These are phyloP conservation scores for Phyllostomus discolor DNA, from an alignment of 2,113 vertebrate genomes.

Conservation along the genomic window DNA sequence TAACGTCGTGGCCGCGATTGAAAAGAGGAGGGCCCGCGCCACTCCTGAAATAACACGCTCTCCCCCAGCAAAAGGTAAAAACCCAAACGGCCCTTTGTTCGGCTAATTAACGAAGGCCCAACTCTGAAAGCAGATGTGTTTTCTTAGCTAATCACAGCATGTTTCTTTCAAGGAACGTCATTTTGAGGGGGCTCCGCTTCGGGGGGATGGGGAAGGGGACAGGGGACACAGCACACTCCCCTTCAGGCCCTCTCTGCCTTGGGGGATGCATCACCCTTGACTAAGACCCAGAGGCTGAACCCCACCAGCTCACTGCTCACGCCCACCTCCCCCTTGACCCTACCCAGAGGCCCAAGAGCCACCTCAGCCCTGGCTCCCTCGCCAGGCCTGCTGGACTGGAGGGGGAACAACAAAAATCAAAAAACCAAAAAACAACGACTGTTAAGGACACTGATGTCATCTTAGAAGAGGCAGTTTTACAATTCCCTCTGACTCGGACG, in stretches of 20 bases:
- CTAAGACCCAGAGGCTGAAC: background rate
- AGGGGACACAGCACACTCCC: background rate
- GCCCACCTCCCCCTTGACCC: background rate
- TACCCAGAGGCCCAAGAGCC: background rate
- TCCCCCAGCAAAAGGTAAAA: conserved; percentile 81
- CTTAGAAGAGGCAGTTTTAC: conserved; percentile 82
- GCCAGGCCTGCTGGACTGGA: background rate
- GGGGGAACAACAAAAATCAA: rapidly evolving
- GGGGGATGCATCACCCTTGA: conserved; percentile 15
- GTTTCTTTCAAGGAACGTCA: conserved; percentile 80
- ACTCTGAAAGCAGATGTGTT: conserved; percentile 86
- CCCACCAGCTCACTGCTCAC: background rate
- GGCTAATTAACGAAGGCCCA: conserved; percentile 83
- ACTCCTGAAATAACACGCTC: conserved; percentile 84
- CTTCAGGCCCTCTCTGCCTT: conserved; percentile 2
- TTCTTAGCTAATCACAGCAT: conserved; percentile 86
- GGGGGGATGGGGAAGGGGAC: conserved; percentile 35
- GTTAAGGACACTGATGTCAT: conserved; percentile 82
- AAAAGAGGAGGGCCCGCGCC: conserved; percentile 67
- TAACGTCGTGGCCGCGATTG: conserved; percentile 75
- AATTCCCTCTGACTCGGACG: conserved; percentile 79
- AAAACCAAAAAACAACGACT: conserved; percentile 54
- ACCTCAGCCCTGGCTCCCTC: background rate
- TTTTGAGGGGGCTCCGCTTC: conserved; percentile 64
- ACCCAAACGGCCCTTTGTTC: conserved; percentile 80